Base-by-base conservation (phyloP, 2,797 vertebrate species). In the Apodemus agrarius region DNA sequence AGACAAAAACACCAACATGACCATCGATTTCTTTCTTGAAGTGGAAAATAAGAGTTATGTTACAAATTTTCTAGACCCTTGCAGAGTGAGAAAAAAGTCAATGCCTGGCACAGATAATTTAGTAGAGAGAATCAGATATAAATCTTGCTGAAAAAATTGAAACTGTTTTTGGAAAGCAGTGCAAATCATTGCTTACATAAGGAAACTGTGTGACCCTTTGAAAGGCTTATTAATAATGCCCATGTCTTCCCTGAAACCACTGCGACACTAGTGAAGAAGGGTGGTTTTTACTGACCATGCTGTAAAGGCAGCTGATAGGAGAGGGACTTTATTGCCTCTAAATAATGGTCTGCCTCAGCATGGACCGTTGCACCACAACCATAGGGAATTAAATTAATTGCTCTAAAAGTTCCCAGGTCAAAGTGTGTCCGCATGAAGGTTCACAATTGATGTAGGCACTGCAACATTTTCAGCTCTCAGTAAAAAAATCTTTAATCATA, bases 181-280 rank as follows among this genome's bases (percentile, higher is more conserved):
- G 43, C 54, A 94, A 97, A 95, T 94, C 93, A 89, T 80, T 89
- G 34, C 91, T 31, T 93, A 21, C 83, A 87, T 94, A 89, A 74
- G 26, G 13, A 16, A 96, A 40, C n/a, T 52, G 52, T 49, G 87
- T 74, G 65, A 84, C 89, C 65, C 90, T 89, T 91, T 89, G 93
- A 95, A 57, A 95, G 46, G 40, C 57, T 96, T 95, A 94, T 83
- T 97, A 93, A 95, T 69, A 90, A 90, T 91, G 84, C n/a, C 69
- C 72, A 75, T 2, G 7, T 83, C 65, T 90, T 69, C 78, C 84
- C 88, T 67, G 34, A 96, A 65, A 40, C 72, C 24, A 57, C 14
- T n/a, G 57, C 43, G 31, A 34, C 22, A 26, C 46, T 61, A 49
- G 9, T 52, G 16, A 22, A 21, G 26, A 91, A 65, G 43, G 85